Conservation (phyloP, 1,140 invertebrate genomes). For the Drosophila watanabei region DNA sequence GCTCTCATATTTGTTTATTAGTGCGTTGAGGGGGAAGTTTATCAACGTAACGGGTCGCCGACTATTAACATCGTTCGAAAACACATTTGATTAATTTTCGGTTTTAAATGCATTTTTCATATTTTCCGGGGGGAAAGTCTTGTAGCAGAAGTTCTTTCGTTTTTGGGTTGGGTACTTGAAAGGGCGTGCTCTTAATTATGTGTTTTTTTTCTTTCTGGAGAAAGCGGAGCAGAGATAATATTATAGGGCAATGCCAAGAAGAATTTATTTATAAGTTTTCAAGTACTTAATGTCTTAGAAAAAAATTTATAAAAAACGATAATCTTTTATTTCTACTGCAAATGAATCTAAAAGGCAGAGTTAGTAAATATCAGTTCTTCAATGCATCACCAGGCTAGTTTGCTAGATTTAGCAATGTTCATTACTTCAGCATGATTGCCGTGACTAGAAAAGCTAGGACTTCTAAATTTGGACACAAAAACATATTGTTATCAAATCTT, state of each 20-base stretch:
- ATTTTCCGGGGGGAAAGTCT: constrained; percentile 26
- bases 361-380: no score
- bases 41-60: constrained; percentile 51
- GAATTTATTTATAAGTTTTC: background rate
- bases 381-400: background rate
- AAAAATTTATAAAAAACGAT: no score
- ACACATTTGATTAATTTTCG: constrained; percentile 69
- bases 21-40: constrained; percentile 65
- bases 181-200: constrained; percentile 19
- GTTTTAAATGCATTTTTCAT: constrained; percentile 30
- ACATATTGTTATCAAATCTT: background rate
- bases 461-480: background rate
- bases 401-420: no score
- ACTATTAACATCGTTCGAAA: constrained; percentile 58
- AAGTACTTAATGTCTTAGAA: background rate
- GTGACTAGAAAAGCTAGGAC: background rate
- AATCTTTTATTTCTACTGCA: no score
- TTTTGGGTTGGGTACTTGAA: constrained; percentile 23
- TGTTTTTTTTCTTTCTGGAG: background rate
- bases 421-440: background rate
- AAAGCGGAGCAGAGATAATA: constrained; percentile 16
- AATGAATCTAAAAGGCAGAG: no score
- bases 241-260: background rate
- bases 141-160: constrained; percentile 9
- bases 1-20: constrained; percentile 71